Evolutionary conservation across 2,113 vertebrate genomes (phyloP), one percentile per base, ranked within the genome.

Genomic region (Hippocampus abdominalis): DNA sequence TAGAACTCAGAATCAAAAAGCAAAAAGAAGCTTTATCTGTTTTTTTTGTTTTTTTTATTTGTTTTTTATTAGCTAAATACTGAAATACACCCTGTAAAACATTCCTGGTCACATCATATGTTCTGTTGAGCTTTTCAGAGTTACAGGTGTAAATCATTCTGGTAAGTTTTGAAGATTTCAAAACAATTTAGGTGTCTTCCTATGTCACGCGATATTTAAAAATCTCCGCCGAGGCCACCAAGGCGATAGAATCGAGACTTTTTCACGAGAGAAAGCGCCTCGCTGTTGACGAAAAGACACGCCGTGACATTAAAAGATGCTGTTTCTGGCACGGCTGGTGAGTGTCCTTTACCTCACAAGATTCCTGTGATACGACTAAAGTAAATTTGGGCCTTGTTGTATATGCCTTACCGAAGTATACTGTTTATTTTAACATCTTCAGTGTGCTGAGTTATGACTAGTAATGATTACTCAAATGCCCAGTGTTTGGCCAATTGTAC

Each of bases 361-460:
- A 90, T 91, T 90, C 90, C 89, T 86, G 89, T 82, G 89, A 93
- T 90, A 90, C 77, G 79, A 86, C 87, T 93, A 89, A 92, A 92
- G 92, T 93, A 92, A 92, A 92, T 91, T 78, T 81, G 71, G 82
- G 77, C 81, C 86, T 90, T 89, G 89, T 90, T 92, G 91, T 93
- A 92, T 91, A 92, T 88, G 88, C 86, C 86, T 89, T 67, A 89
- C 83, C 87, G 80, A 87, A 91, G 90, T 88, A 91, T 89, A 89
- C 80, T 92, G 92, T 93, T 93, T 93, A 93, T 93, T 36, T 92
- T 93, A 89, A 93, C 89, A 91, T 89, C 84, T 74, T 82, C 84
- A 86, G 81, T n/a, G 77, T 83, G 77, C 83, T 89, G 91, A 93
- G 85, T 93, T 93, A 92, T 91, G 90, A 88, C 88, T 88, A 81